Evolutionary conservation across 2,797 vertebrate genomes (phyloP).

Genomic region (Helarctos malayanus): DNA sequence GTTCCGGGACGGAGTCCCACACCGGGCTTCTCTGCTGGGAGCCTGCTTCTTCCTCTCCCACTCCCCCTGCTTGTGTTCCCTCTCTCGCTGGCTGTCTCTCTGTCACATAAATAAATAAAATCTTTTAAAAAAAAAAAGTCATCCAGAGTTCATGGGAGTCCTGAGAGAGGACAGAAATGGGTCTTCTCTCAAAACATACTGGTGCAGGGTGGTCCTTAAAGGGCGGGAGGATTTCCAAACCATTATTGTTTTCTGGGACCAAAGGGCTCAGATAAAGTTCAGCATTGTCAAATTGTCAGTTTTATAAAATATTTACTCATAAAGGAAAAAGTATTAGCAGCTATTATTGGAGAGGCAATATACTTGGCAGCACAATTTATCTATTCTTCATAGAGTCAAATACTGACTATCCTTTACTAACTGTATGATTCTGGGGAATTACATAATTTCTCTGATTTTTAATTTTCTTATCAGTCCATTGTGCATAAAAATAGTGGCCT

Average conservation of each 20-base stretch:
- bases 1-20: no score
- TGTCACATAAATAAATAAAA: no score
- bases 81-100: no score
- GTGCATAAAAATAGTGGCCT: background rate
- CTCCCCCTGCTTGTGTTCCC: no score
- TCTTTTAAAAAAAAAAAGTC: background rate
- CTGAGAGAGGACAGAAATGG: background rate
- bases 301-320: background rate
- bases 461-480: constrained; percentile 17
- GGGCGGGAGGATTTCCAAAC: background rate
- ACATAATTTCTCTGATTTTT: constrained; percentile 34
- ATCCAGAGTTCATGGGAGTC: background rate
- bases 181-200: background rate
- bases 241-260: background rate
- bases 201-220: background rate
- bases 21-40: no score
- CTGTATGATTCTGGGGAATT: background rate
- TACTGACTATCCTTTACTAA: background rate
- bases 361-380: background rate
- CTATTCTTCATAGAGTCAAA: background rate
- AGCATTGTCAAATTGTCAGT: background rate
- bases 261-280: background rate
- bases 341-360: background rate
- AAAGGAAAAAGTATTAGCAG: background rate
- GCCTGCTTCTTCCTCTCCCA: no score